These are phyloP conservation scores for Daboia siamensis DNA, from an alignment of 2,113 vertebrate genomes.

Conservation along the genomic window DNA sequence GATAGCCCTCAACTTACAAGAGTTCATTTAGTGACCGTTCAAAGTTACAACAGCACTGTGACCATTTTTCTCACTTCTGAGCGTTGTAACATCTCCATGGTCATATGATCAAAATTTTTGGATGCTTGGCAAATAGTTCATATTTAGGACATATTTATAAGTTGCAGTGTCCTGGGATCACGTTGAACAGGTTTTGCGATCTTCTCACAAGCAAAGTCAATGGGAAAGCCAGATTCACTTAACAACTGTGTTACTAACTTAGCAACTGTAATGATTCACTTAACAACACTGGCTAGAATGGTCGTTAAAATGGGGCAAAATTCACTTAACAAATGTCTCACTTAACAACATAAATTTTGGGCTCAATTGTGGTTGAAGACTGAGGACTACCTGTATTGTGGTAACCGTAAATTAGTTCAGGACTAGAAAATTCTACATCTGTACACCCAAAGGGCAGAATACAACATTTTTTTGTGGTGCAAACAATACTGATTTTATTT, in stretches of 20 bases:
- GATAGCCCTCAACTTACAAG: background rate
- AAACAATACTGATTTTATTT: background rate
- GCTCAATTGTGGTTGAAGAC: background rate
- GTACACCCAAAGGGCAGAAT: background rate
- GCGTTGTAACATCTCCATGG: background rate
- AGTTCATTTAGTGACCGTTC: background rate
- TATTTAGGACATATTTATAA: background rate
- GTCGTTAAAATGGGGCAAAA: background rate
- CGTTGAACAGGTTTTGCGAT: background rate
- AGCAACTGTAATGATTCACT: background rate
- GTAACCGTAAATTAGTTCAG: background rate
- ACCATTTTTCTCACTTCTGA: background rate
- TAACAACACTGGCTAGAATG: background rate
- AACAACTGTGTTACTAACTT: background rate
- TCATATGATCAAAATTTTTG: background rate
- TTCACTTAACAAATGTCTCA: background rate
- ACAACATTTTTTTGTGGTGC: background rate
- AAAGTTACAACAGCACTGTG: background rate
- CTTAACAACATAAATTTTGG: background rate
- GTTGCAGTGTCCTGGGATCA: background rate
- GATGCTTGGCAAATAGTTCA: background rate
- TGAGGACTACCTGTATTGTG: background rate
- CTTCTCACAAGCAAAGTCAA: background rate
- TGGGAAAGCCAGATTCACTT: background rate
- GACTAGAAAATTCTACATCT: background rate